Conservation (phyloP, 2,888 invertebrate genomes). For the Lepidocyrtinus sp. region DNA sequence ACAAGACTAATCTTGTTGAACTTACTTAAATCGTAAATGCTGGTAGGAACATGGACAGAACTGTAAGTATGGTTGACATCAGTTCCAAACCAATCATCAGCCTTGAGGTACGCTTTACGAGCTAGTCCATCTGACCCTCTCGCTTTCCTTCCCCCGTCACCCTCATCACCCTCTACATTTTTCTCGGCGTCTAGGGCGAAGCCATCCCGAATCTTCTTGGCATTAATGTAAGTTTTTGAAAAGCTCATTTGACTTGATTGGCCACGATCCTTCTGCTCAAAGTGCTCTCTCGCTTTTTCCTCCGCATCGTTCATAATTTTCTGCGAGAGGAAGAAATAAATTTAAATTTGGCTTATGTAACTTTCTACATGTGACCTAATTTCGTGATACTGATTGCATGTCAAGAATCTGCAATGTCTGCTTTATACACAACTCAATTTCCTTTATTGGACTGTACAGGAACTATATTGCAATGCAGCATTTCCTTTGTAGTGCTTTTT, state of each 20-base stretch:
- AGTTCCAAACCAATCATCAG: slow-evolving; percentile 60
- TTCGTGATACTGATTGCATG: too few relatives aligned
- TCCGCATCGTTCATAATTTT: slow-evolving; percentile 65
- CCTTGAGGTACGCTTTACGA: slow-evolving; percentile 33
- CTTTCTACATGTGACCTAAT: too few relatives aligned
- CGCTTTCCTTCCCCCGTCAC: slow-evolving; percentile 20
- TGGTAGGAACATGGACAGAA: slow-evolving; percentile 94
- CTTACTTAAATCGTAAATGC: slow-evolving; percentile 88
- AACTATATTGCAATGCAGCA: neutral
- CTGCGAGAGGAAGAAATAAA: slow-evolving; percentile 44
- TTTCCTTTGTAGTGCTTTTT: neutral
- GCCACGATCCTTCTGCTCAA: slow-evolving; percentile 43
- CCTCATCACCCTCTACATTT: slow-evolving; percentile 19
- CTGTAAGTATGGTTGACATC: slow-evolving; percentile 75
- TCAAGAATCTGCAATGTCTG: too few relatives aligned
- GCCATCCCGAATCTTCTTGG: slow-evolving; percentile 80
- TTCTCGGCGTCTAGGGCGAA: slow-evolving; percentile 2
- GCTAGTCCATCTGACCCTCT: neutral
- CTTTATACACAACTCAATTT: too few relatives aligned
- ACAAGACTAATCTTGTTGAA: too few relatives aligned
- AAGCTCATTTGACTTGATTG: slow-evolving; percentile 25
- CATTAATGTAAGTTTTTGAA: slow-evolving; percentile 79
- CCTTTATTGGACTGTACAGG: neutral
- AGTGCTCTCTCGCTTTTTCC: slow-evolving; percentile 65
- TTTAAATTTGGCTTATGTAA: too few relatives aligned